Base-by-base conservation (phyloP, 2,113 vertebrate genomes). In the Natator depressus region DNA sequence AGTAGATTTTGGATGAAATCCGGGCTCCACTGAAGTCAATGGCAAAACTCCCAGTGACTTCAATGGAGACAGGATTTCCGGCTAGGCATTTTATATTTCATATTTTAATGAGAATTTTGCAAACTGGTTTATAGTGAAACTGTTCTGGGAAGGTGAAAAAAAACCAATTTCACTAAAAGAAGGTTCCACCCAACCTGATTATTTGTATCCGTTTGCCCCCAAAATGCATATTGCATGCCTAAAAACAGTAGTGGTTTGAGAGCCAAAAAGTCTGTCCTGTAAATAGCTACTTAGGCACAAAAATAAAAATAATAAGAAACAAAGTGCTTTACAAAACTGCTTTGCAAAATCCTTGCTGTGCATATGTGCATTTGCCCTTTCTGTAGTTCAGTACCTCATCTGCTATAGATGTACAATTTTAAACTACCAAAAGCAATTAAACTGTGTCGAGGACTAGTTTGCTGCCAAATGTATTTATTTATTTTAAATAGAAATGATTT, bases 401-500 rank as follows among this genome's bases (percentile, higher is more conserved):
- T 87, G 75, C 50, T 89, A 9, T 62, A 87, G 62, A 81, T 72
- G 79, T 75, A 80, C 8, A 54, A 11, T 85, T 95, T 80, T 42
- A 82, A 93, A 51, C 46, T 78, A 84, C 79, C 79, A 88, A 93
- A 82, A 42, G 55, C 65, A 62, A 72, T 85, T 90, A 84, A 46
- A 82, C 29, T 69, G 31, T 91, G 85, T 91, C 50, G 86, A 49
- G 93, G 42, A 16, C 20, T 38, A 76, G 80, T 19, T 81, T 2
- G 13, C 78, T 96, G 81, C 53, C 81, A 87, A 96, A n/a, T 59
- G 24, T 87, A 31, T 90, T 69, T 94, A 51, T 93, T 93, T 94
- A 80, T 93, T 97, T 94, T 87, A 95, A 91, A 51, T 17, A 72
- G 81, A 89, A 93, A 91, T 94, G 54, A 90, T 94, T 91, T 82